These are phyloP conservation scores for Lepus europaeus DNA, from an alignment of 2,113 vertebrate genomes.

Conservation along the genomic window DNA sequence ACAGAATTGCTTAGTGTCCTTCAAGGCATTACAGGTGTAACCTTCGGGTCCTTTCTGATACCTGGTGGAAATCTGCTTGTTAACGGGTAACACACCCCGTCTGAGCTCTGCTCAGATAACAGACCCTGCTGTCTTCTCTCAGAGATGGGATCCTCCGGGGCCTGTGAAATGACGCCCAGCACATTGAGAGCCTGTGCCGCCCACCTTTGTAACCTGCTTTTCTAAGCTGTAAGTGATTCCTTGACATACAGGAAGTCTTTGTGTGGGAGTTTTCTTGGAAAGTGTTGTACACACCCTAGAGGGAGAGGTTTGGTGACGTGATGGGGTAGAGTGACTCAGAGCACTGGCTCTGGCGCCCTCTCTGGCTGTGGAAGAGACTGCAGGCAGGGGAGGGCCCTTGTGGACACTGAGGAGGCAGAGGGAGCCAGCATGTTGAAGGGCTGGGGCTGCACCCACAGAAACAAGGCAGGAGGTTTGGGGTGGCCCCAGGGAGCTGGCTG, in stretches of 20 bases:
- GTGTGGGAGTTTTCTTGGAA: background rate
- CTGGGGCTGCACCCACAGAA: background rate
- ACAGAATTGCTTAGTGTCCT: conserved; percentile 22
- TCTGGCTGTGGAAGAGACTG: background rate
- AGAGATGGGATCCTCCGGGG: background rate
- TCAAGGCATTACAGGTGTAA: background rate
- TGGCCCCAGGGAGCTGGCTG: background rate
- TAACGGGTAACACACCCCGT: rapidly evolving
- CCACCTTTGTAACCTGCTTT: background rate
- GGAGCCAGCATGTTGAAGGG: background rate
- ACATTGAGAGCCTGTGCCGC: background rate
- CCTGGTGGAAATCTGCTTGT: background rate
- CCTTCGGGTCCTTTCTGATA: background rate
- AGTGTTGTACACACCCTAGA: background rate
- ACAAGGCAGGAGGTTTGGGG: background rate
- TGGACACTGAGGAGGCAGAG: too few relatives aligned
- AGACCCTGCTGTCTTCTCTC: background rate
- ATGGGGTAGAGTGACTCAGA: background rate
- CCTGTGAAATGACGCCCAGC: background rate
- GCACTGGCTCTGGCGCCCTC: background rate
- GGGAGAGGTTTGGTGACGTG: background rate
- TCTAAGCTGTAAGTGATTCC: conserved; percentile 22
- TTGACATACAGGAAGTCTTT: conserved; percentile 1
- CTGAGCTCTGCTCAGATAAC: background rate
- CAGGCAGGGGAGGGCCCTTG: background rate